These are phyloP conservation scores for Megalops cyprinoides DNA, from an alignment of 2,797 vertebrate species.

Conservation along the genomic window DNA sequence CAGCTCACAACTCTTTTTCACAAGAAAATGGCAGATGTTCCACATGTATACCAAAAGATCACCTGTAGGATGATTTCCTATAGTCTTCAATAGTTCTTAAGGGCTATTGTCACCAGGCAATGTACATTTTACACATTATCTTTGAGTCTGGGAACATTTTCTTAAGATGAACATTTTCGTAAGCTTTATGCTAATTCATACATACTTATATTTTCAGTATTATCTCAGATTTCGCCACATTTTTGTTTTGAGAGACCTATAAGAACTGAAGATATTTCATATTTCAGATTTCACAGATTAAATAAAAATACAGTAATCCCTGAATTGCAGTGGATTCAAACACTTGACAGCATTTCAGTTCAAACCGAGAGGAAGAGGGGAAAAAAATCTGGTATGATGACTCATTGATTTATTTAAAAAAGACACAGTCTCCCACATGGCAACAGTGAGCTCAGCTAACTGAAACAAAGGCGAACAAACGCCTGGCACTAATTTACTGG, in stretches of 20 bases:
- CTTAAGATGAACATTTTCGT: no score
- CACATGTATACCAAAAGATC: no score
- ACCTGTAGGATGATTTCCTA: no score
- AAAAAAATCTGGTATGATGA: neutral
- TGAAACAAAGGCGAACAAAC: neutral
- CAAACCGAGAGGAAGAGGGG: neutral
- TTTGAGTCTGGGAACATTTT: no score
- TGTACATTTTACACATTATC: no score
- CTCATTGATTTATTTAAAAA: neutral
- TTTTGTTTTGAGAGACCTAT: neutral
- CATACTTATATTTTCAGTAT: no score
- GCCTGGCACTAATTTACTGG: neutral
- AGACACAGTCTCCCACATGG: neutral
- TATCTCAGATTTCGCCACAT: no score
- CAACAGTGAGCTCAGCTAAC: neutral
- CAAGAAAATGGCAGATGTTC: no score
- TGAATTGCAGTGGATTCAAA: neutral
- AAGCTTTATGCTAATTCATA: no score
- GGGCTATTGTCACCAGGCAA: no score
- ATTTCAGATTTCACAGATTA: neutral
- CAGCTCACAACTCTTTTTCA: no score
- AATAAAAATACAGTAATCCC: conserved; percentile 2
- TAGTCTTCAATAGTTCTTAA: no score
- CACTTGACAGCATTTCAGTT: neutral
- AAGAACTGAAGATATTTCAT: neutral